Evolutionary conservation across 2,113 vertebrate species (phyloP).

Genomic region (Leptodactylus fuscus): DNA sequence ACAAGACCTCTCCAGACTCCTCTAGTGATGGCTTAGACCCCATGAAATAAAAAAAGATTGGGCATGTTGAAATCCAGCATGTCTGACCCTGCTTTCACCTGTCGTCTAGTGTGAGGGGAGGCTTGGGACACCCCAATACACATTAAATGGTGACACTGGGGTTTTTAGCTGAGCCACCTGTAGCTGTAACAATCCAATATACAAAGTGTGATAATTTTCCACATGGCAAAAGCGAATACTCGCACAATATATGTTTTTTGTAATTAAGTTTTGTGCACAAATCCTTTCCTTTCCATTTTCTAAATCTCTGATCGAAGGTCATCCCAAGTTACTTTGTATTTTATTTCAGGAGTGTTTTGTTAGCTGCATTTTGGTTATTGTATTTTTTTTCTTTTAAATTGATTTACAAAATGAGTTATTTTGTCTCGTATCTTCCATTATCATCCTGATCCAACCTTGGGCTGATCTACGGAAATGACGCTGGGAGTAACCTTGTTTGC

Average conservation of each 20-base stretch:
- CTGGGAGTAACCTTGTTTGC: background rate
- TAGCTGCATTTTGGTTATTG: background rate
- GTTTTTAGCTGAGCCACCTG: no score
- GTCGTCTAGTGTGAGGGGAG: no score
- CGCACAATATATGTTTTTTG: background rate
- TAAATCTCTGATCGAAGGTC: background rate
- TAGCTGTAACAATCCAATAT: no score
- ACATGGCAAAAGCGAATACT: no score
- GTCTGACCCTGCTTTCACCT: no score
- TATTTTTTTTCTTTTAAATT: background rate
- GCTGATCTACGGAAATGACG: background rate
- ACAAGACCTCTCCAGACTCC: no score
- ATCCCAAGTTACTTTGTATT: background rate
- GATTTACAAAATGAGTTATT: background rate
- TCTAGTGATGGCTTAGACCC: no score
- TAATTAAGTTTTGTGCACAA: background rate
- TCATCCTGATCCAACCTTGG: background rate
- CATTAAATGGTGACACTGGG: no score
- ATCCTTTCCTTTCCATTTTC: background rate
- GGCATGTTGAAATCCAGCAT: no score
- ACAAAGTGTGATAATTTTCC: no score
- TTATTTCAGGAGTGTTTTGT: background rate
- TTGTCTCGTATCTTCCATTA: background rate
- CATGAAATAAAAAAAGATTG: no score
- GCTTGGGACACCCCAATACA: no score